Evolutionary conservation across 2,888 invertebrate species (phyloP), one percentile per base, ranked within the genome.

Genomic region (Aphodius sticticus): DNA sequence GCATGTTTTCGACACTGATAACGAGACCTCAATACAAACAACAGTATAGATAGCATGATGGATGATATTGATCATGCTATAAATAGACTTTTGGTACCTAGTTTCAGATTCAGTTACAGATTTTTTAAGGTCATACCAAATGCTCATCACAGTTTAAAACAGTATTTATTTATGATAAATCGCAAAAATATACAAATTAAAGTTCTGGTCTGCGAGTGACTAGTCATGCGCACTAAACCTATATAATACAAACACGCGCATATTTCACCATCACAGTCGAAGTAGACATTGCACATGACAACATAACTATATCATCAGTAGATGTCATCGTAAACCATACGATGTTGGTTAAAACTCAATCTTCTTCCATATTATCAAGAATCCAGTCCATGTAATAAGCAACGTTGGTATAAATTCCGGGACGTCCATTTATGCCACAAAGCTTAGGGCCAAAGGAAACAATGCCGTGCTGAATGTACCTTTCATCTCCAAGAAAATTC

Each of bases 391-490:
- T 86, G 85, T 93, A 95, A 14, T 91, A 88, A 0, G 92, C 88
- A 0, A 95, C 91, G 70, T 91, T 90, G 0, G 94, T 95, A 86
- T 95, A 95, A 3, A 95, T 92, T 0, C 93, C 95, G 0, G 95
- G 95, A 90, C 92, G 92, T 0, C 91, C 92, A n/a, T 90, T 89
- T 2, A 86, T 86, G 72, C 90, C 91, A 82, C 90, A 90, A 53
- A 83, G 82, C 81, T 81, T 85, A 7, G 89, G 88, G 69, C 92
- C 92, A 84, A 91, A 91, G 0, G 92, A 92, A 0, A 92, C 91
- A 69, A 91, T 85, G 16, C 91, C 91, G 75, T 92, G 90, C 83
- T 94, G 94, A 14, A 93, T 89, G 83, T 91, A 92, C 75, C 91
- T 89, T 3, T 88, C 81, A 6, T 83, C 90, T 0, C 84, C 84